Evolutionary conservation across 1,140 invertebrate species (phyloP), one percentile per base, ranked within the genome.

Genomic region (Danaus plexippus): DNA sequence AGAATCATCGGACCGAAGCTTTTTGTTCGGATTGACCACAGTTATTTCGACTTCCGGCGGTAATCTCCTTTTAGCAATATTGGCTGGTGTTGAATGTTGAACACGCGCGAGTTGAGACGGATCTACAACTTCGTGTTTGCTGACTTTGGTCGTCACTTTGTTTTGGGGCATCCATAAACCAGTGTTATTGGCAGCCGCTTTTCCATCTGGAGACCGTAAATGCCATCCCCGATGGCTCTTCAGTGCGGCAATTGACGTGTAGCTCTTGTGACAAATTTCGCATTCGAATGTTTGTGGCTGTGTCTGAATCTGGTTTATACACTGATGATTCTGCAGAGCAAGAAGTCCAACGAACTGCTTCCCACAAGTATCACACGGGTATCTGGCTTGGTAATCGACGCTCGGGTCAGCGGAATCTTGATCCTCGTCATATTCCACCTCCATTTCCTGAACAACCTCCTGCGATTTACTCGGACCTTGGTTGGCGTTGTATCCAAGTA

Each of bases 141-240:
- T 88, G 0, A 87, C 78, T 66, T 88, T 88, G 55, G 70, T 87
- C 5, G 86, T 88, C 1, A 87, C 86, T 72, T 87, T 88, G 52
- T 86, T 81, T 51, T 88, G 87, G 7, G 87, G 87, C 87, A 88
- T 88, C 87, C 87, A 88, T 2, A 88, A 72, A 0, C 87, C 87
- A 10, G 75, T 74, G 50, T 87, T 88, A 52, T 87, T 88, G 1
- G 85, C 87, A 11, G 87, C 87, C 9, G 87, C 87, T 68, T 88
- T 88, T 5, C 87, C 86, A 62, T 88, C 88, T 8, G 87, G 88
- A 0, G 82, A 88, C 3, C 89, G 78, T 13, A 88, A 75, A 67
- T 91, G 91, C 89, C 90, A 91, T 1, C 90, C 89, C 11, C 88
- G 84, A 63, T 92, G 91, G 58, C 90, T 91, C 52, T 90, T 90